A percentile compares a stretch with the other conserved stretches of the same genome.
Conservation (phyloP, 2,113 vertebrate species). For the Buteo buteo region DNA sequence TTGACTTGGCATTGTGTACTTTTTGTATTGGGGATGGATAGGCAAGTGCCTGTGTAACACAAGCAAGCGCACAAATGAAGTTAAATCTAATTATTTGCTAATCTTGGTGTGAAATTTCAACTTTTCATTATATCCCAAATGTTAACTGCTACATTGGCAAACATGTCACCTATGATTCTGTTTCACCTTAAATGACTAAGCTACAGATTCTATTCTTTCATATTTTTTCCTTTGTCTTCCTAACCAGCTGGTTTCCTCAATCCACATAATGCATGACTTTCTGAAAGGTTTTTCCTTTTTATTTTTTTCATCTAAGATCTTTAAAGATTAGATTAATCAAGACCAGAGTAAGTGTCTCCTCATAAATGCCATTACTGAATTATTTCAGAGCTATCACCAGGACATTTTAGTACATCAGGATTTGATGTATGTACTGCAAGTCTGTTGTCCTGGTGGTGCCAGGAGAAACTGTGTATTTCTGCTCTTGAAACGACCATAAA, state of each 20-base stretch:
- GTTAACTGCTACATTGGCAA: background rate
- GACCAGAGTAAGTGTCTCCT: background rate
- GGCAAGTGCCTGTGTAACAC: background rate
- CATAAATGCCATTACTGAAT: background rate
- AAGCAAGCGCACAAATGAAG: background rate
- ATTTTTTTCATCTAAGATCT: background rate
- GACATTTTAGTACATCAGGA: background rate
- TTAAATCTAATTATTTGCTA: background rate
- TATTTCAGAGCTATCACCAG: background rate
- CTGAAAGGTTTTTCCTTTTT: background rate
- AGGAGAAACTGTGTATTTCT: background rate
- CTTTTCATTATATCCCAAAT: background rate
- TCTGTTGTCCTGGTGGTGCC: background rate
- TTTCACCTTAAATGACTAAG: background rate
- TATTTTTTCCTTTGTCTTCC: background rate
- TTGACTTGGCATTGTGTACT: background rate
- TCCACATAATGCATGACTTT: background rate
- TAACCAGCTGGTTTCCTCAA: background rate
- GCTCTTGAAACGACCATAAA: background rate
- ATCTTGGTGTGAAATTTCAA: background rate
- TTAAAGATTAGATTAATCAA: background rate
- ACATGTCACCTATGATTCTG: background rate
- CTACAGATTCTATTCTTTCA: background rate
- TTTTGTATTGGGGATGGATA: background rate
- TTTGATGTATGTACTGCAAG: background rate